phyloP scores from a whole-genome alignment of 92 coral and sea anemone genomes.

The Epizoanthus fatuus region DNA sequence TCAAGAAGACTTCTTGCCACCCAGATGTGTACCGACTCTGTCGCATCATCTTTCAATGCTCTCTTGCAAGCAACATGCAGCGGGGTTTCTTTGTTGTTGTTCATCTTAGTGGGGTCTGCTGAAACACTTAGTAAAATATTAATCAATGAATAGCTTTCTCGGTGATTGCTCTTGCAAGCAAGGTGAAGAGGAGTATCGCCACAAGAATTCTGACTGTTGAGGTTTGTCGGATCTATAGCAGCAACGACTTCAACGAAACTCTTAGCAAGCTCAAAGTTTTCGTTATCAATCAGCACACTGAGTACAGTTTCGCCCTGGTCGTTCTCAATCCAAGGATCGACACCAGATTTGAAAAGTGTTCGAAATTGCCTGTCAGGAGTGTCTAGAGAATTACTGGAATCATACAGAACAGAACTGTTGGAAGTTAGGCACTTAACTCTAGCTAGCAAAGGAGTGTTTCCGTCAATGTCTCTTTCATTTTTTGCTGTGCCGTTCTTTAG shows the following conservation, averaged over 20 bases:
- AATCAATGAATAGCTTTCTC: neutral
- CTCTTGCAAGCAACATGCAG: neutral
- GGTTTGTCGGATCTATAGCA: neutral
- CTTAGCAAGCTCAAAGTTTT: too few species aligned
- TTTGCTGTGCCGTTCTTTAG: neutral
- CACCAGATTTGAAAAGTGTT: neutral
- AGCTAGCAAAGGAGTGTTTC: too few species aligned
- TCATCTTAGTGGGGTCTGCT: neutral
- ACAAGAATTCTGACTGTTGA: neutral
- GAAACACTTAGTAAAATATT: neutral
- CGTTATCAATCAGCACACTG: neutral
- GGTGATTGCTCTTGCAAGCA: constrained; percentile 6
- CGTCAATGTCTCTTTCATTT: neutral
- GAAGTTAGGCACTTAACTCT: neutral
- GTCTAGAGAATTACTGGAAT: neutral
- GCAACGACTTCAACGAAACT: too few species aligned
- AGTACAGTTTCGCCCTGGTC: neutral
- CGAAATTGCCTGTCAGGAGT: neutral
- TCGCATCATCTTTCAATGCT: neutral
- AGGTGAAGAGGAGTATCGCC: constrained; percentile 6
- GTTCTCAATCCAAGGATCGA: neutral
- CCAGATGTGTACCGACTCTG: neutral
- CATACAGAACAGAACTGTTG: neutral
- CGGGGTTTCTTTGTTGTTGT: neutral
- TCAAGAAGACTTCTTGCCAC: neutral